These are phyloP conservation scores for Nycticebus coucang DNA, from an alignment of 2,113 vertebrate genomes.

Conservation along the genomic window DNA sequence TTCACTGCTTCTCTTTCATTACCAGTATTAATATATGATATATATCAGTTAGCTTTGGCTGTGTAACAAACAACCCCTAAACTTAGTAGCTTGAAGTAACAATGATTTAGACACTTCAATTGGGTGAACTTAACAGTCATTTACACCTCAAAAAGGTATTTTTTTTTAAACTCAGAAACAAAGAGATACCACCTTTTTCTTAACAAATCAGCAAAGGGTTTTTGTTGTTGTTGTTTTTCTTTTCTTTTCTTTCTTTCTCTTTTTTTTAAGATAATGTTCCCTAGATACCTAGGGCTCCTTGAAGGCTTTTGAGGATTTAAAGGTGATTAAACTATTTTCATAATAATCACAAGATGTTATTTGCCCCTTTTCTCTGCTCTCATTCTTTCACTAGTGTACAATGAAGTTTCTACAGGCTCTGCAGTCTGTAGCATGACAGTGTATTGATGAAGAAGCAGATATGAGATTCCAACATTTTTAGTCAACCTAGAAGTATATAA, in stretches of 20 bases:
- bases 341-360: neutral
- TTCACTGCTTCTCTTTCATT: slow-evolving; percentile 26
- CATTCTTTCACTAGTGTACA: neutral
- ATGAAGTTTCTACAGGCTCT: neutral
- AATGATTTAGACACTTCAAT: neutral
- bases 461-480: neutral
- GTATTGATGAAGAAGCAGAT: neutral
- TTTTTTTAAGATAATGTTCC: neutral
- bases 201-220: neutral
- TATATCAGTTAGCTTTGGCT: slow-evolving; percentile 32
- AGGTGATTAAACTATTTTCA: neutral
- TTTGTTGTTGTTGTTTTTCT: neutral
- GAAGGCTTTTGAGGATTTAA: neutral
- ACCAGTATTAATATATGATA: neutral
- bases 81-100: neutral
- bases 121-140: neutral
- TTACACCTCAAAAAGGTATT: neutral
- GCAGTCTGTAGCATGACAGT: neutral
- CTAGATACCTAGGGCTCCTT: neutral
- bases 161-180: neutral
- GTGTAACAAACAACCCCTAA: neutral
- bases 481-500: neutral
- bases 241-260: too few species aligned
- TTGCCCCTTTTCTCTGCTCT: neutral
- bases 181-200: neutral